Evolutionary conservation across 2,113 vertebrate species (phyloP).

Genomic region (Vidua macroura): DNA sequence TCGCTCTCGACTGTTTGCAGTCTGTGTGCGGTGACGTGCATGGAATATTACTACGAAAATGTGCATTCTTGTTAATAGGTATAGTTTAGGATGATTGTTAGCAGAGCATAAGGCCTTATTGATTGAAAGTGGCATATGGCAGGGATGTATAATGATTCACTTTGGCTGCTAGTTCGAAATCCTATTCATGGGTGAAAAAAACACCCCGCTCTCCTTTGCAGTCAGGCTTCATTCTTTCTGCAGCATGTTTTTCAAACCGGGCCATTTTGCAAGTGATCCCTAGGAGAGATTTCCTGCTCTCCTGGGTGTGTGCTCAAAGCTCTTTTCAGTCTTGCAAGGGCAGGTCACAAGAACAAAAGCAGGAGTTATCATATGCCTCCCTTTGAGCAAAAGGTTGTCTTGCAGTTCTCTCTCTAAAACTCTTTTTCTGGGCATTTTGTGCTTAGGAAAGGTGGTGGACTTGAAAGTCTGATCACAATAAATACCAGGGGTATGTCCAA

Average conservation of each 20-base stretch:
- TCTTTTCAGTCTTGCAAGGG: conserved; percentile 54
- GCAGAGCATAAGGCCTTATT: conserved; percentile 69
- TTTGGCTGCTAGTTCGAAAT: conserved; percentile 64
- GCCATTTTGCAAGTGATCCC: conserved; percentile 28
- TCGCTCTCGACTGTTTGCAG: conserved; percentile 27
- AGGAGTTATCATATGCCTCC: conserved; percentile 17
- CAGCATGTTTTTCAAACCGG: conserved; percentile 29
- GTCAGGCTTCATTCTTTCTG: conserved; percentile 55
- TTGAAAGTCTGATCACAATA: not conserved
- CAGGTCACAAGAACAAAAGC: conserved; percentile 60
- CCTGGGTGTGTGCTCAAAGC: conserved; percentile 56
- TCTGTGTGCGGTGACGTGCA: not conserved
- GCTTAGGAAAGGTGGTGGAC: not conserved
- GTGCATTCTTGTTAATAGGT: conserved; percentile 65
- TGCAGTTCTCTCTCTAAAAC: not conserved
- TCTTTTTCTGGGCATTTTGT: not conserved
- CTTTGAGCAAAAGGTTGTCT: not conserved
- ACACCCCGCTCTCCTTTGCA: conserved; percentile 3
- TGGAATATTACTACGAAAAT: conserved; percentile 53
- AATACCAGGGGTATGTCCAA: not conserved
- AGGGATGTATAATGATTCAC: conserved; percentile 66
- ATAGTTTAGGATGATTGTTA: conserved; percentile 66
- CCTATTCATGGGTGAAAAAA: conserved; percentile 5
- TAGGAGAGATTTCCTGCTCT: conserved; percentile 58
- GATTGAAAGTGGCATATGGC: conserved; percentile 71